Percentiles rank a stretch among this genome's conserved stretches.
Evolutionary conservation across 2,113 vertebrate genomes (phyloP).

Genomic region (Protobothrops flavoviridis): DNA sequence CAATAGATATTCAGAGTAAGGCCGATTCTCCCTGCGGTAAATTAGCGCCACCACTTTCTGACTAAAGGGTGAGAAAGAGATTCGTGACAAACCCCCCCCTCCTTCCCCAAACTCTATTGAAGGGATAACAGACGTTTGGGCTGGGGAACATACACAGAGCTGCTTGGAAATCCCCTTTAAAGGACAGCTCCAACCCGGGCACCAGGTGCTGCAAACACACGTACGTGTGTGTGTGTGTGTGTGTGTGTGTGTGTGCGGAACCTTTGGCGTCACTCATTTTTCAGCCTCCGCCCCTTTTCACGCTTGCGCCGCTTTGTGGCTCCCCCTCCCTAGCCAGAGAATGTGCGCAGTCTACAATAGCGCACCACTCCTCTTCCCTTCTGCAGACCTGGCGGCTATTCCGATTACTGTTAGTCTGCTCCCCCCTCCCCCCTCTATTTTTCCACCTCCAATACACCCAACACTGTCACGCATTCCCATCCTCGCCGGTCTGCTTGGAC

Average conservation of each 20-base stretch:
- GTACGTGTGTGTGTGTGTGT: no score
- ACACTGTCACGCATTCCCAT: neutral
- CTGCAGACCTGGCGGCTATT: conserved; percentile 1
- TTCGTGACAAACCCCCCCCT: neutral
- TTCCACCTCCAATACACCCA: neutral
- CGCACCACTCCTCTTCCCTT: neutral
- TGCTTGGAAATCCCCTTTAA: neutral
- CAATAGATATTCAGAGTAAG: neutral
- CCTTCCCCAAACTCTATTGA: neutral
- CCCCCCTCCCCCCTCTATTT: no score
- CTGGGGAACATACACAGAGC: neutral
- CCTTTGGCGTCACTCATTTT: neutral
- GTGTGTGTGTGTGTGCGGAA: neutral
- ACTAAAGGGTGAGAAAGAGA: neutral
- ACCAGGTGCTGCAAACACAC: neutral
- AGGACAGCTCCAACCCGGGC: neutral
- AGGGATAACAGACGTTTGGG: neutral
- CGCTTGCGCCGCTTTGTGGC: neutral
- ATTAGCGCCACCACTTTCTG: neutral
- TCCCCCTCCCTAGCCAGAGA: neutral
- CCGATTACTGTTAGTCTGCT: neutral
- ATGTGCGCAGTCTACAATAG: neutral
- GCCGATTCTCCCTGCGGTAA: neutral
- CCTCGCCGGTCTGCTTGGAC: neutral
- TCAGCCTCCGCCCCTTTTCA: neutral